Conservation (phyloP, 2,797 vertebrate species). For the Diglossa cyanea region DNA sequence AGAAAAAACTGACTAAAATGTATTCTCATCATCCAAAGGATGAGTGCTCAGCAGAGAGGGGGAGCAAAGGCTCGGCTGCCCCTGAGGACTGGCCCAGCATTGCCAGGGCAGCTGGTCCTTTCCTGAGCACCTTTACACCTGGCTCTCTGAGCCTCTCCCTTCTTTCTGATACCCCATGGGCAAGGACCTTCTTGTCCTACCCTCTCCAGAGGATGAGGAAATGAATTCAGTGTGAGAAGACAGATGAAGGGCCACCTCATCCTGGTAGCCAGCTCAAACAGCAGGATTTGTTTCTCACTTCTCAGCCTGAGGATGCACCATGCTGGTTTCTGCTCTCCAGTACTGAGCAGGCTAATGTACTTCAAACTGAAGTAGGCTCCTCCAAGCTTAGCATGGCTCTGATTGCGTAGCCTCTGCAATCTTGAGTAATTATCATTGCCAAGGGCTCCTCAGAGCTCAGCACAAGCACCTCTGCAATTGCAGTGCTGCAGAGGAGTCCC, state of each 20-base stretch:
- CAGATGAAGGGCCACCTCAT: neutral
- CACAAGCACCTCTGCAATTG: accelerated
- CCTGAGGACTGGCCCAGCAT: neutral
- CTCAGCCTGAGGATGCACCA: accelerated
- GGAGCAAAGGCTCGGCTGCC: neutral
- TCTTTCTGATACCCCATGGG: neutral
- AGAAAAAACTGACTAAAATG: neutral
- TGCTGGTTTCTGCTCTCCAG: neutral
- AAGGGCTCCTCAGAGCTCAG: neutral
- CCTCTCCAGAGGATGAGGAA: neutral
- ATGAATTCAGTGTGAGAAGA: neutral
- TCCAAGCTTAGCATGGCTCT: neutral
- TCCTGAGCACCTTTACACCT: neutral
- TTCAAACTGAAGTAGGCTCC: neutral
- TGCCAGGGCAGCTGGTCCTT: neutral
- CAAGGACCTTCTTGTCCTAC: neutral
- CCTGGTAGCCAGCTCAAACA: neutral
- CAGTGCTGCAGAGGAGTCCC: neutral
- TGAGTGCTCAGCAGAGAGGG: neutral
- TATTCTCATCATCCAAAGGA: neutral
- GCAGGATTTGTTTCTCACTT: neutral
- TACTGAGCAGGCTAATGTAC: neutral
- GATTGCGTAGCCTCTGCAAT: neutral
- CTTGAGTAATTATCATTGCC: neutral
- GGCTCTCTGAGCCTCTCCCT: neutral